These are phyloP conservation scores for Ctenodactylus gundi DNA, from an alignment of 2,113 vertebrate species.

Conservation along the genomic window DNA sequence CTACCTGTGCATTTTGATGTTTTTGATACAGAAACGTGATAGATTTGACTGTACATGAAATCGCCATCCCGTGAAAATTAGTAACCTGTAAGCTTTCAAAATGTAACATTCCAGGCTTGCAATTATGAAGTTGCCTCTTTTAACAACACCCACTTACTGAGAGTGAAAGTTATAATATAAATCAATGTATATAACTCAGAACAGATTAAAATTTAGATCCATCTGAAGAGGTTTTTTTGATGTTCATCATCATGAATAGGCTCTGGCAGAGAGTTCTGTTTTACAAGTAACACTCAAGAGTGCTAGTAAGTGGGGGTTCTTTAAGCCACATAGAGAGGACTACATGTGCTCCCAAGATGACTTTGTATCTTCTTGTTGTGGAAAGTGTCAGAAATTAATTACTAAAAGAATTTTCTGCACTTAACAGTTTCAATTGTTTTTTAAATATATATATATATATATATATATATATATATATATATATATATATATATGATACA, in stretches of 20 bases:
- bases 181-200: not conserved
- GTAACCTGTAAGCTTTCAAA: not conserved
- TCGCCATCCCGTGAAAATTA: no score
- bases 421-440: not conserved
- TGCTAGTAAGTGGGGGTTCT: not conserved
- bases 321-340: not conserved
- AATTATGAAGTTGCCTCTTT: not conserved
- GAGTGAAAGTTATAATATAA: not conserved
- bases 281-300: no score
- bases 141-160: not conserved
- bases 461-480: not conserved
- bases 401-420: not conserved
- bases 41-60: not conserved
- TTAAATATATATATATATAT: not conserved
- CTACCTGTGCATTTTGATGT: not conserved
- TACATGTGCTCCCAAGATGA: not conserved
- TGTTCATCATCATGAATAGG: not conserved
- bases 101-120: not conserved
- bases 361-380: not conserved
- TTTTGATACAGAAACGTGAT: not conserved
- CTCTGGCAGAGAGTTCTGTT: no score
- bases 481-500: not conserved
- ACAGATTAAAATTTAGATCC: not conserved
- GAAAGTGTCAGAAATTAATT: not conserved
- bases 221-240: not conserved